Conservation (phyloP, 2,888 invertebrate genomes). For the Tenthredo notha region DNA sequence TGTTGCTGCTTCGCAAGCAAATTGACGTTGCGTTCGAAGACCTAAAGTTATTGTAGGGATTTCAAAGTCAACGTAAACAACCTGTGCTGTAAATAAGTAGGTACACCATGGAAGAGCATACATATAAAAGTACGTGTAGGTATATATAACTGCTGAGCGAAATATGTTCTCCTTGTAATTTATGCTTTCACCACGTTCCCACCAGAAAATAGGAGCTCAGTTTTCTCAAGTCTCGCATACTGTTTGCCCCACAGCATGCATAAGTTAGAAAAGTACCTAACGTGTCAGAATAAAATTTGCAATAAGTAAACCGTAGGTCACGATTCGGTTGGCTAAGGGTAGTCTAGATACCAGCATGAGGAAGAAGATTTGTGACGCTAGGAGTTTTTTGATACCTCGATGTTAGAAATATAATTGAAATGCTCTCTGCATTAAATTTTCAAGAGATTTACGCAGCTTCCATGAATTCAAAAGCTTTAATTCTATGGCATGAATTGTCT, state of each 20-base stretch:
- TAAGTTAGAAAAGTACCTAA: not conserved
- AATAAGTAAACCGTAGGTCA: not conserved
- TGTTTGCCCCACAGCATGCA: not conserved
- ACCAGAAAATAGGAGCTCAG: not conserved
- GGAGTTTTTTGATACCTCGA: too few relatives aligned
- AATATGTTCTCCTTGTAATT: slow-evolving; percentile 20
- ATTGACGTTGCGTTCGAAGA: slow-evolving; percentile 49
- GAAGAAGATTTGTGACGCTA: too few relatives aligned
- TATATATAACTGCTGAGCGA: slow-evolving; percentile 4
- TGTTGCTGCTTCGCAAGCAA: slow-evolving; percentile 37
- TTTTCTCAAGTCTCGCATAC: not conserved
- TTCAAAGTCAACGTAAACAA: slow-evolving; percentile 39
- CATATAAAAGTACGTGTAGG: not conserved
- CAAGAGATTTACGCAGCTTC: too few relatives aligned
- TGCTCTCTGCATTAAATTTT: too few relatives aligned
- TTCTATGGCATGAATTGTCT: too few relatives aligned
- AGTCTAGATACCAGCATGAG: too few relatives aligned
- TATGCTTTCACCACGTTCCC: not conserved
- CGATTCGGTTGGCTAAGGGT: not conserved
- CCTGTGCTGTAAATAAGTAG: slow-evolving; percentile 13
- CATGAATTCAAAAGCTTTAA: too few relatives aligned
- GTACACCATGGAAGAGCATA: not conserved
- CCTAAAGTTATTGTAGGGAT: slow-evolving; percentile 15
- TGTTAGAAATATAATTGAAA: too few relatives aligned
- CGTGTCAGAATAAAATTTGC: slow-evolving; percentile 3